Evolutionary conservation across 1,140 invertebrate species (phyloP).

Genomic region (Lanistes nyassanus): DNA sequence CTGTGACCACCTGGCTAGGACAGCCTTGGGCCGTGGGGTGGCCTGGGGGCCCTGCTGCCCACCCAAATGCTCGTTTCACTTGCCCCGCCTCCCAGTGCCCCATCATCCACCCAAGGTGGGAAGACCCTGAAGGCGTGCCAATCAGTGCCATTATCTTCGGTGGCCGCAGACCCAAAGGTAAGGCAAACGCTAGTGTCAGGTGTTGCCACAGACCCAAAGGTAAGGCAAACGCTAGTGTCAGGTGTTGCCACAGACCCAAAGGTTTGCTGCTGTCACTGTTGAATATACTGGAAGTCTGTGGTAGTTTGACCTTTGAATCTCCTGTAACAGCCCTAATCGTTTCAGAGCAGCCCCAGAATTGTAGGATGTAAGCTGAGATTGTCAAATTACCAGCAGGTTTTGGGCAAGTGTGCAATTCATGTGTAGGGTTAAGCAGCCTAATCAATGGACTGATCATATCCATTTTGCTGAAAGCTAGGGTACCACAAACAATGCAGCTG

Average conservation of each 20-base stretch:
- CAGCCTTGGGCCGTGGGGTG: slow-evolving; percentile 60
- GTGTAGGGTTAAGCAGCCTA: too few species aligned
- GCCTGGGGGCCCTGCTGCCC: slow-evolving; percentile 42
- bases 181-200: neutral
- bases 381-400: too few species aligned
- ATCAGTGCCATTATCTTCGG: slow-evolving; percentile 97
- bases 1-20: slow-evolving; percentile 87
- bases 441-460: too few species aligned
- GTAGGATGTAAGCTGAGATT: too few species aligned
- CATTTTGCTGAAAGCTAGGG: too few species aligned
- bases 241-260: neutral
- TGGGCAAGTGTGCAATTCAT: too few species aligned
- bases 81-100: slow-evolving; percentile 93
- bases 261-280: too few species aligned
- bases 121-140: slow-evolving; percentile 80
- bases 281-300: too few species aligned
- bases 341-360: too few species aligned
- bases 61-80: slow-evolving; percentile 79
- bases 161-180: slow-evolving; percentile 86
- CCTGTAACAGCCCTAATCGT: too few species aligned
- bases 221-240: neutral
- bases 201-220: neutral
- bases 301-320: too few species aligned
- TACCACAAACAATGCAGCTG: too few species aligned
- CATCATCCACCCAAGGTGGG: slow-evolving; percentile 87